Base-by-base conservation (phyloP, 2,797 vertebrate species). In the Neosilurus mollespiculum region DNA sequence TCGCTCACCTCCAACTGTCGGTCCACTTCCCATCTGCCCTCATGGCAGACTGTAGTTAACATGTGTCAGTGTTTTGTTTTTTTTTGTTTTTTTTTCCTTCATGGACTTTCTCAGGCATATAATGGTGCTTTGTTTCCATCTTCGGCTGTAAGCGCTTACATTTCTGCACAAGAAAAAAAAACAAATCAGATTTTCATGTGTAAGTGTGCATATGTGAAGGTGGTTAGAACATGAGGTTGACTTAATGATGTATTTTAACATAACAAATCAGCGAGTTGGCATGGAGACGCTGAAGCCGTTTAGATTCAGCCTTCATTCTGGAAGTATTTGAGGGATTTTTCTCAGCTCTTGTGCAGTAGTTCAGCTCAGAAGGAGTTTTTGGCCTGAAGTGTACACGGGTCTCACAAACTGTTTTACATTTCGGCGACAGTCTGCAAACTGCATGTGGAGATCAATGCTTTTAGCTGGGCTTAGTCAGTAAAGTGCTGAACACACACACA, bases 51-150 rank as follows among this genome's bases (percentile, higher is more conserved):
- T 92, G 90, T 92, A 91, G 86, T 89, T 90, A 88, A 88, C 86
- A 90, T 91, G 91, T 93, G 92, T 93, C 92, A 89, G 92, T 92
- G 92, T 92, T 90, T 89, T 87, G 51, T 1, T 12, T 54, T 66
- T 54, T 53, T 15, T 30, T 65, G 30, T 12, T 54, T 66, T 54
- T 53, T 15, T 30, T 65, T 34, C 59, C 88, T 91, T 90, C 89
- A 70, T 88, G 89, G 89, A 82, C 90, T 90, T 92, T 90, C 88
- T 88, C 91, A 86, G 84, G 81, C 82, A 88, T 86, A 93, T 92
- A 94, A 93, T 91, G 58, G 89, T 59, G 86, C 88, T 93, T 93
- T 92, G 91, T 94, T 91, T 84, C 73, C 49, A 34, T 81, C 88
- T 89, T 84, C 85, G 91, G 90, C 81, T 78, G 49, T 65, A 85